These are phyloP conservation scores for Menura novaehollandiae DNA, from an alignment of 2,113 vertebrate species.

Conservation along the genomic window DNA sequence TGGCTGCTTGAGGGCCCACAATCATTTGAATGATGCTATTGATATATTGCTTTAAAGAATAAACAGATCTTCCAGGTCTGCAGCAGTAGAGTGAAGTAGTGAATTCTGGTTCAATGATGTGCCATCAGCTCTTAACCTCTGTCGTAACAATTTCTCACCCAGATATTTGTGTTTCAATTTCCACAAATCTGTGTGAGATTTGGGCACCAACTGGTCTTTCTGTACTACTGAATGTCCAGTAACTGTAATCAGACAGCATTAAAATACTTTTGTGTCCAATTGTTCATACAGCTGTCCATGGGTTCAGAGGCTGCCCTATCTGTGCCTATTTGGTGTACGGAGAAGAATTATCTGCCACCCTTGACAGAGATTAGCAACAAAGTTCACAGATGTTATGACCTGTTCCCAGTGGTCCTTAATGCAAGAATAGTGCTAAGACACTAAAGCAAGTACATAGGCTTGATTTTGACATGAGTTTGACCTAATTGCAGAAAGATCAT, in stretches of 20 bases:
- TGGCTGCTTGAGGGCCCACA: no score
- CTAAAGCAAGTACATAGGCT: not conserved
- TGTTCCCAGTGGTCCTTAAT: not conserved
- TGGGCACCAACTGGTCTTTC: not conserved
- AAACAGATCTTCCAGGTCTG: not conserved
- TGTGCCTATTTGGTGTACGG: not conserved
- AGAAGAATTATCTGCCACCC: not conserved
- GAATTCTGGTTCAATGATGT: not conserved
- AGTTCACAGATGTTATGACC: not conserved
- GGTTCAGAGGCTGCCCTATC: not conserved
- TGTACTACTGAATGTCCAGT: not conserved
- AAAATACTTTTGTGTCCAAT: not conserved
- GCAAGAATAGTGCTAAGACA: not conserved
- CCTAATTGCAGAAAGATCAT: not conserved
- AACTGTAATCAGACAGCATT: not conserved
- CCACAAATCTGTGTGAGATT: not conserved
- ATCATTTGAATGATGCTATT: no score
- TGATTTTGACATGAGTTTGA: not conserved
- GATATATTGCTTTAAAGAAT: not conserved
- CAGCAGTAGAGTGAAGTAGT: not conserved
- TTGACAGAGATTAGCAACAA: not conserved
- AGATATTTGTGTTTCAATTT: not conserved
- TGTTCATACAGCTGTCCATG: fast-evolving
- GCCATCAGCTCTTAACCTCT: not conserved
- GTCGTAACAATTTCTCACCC: not conserved